These are phyloP conservation scores for Brachionus manjavacas DNA, from an alignment of 1,140 invertebrate genomes.

Conservation along the genomic window DNA sequence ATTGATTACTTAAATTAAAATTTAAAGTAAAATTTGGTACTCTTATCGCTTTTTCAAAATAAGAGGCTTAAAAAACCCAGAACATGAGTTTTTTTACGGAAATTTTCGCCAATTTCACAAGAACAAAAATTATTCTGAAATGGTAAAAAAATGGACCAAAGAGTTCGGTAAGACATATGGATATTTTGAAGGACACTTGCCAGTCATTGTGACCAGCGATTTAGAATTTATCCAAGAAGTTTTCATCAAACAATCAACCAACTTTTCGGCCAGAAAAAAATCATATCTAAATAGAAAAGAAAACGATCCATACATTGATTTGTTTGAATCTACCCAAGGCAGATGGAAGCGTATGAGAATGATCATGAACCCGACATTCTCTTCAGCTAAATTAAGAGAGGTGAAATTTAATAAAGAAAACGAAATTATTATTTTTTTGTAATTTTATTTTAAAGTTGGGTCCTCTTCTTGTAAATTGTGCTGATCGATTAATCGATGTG, in stretches of 20 bases:
- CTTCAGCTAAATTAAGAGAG: constrained; percentile 20
- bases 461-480: not conserved
- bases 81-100: constrained; percentile 14
- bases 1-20: not conserved
- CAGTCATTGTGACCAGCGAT: constrained; percentile 19
- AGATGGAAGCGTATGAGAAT: constrained; percentile 20
- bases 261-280: constrained; percentile 43
- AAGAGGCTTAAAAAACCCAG: not conserved
- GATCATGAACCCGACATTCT: constrained; percentile 38
- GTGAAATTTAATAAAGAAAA: not conserved
- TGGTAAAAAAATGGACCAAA: not conserved
- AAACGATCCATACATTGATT: not conserved
- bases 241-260: not conserved
- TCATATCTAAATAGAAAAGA: not conserved
- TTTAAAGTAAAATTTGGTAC: not conserved
- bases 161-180: constrained; percentile 19
- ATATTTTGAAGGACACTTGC: constrained; percentile 36
- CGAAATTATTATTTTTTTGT: not conserved
- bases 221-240: not conserved
- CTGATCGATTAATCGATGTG: constrained; percentile 3
- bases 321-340: not conserved
- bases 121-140: not conserved
- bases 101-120: not conserved
- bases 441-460: constrained; percentile 44
- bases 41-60: constrained; percentile 6